A percentile compares a stretch with the other conserved stretches of the same genome.
Conservation (phyloP, 2,113 vertebrate genomes). For the Pogona vitticeps region DNA sequence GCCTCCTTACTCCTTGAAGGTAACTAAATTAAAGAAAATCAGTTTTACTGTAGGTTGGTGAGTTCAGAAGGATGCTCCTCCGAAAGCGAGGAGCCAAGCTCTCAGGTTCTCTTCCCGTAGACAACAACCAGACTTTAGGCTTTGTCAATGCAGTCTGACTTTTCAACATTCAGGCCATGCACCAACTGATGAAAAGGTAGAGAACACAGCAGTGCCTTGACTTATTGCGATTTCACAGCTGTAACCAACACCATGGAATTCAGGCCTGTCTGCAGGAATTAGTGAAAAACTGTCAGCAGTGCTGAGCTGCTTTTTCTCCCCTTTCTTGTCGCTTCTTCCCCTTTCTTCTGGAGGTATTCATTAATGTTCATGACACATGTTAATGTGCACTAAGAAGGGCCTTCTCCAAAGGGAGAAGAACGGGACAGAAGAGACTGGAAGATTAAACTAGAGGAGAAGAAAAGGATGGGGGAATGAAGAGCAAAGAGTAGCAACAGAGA, state of each 20-base stretch:
- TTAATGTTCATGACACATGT: conserved; percentile 44
- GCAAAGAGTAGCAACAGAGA: background rate
- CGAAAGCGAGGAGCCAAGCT: background rate
- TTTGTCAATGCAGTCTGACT: conserved; percentile 10
- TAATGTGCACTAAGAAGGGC: conserved; percentile 44
- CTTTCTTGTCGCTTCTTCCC: background rate
- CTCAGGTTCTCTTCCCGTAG: conserved; percentile 40
- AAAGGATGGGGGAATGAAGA: background rate
- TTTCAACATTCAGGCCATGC: conserved; percentile 46
- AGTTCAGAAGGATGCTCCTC: background rate
- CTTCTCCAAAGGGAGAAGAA: conserved; percentile 24
- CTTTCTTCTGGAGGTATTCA: conserved; percentile 7
- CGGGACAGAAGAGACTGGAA: background rate
- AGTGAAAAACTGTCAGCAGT: conserved; percentile 15
- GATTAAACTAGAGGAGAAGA: background rate
- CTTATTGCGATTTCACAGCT: conserved; percentile 53
- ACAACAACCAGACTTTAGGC: conserved; percentile 26
- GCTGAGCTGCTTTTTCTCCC: background rate
- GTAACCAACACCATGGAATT: conserved; percentile 30
- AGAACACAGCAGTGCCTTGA: background rate
- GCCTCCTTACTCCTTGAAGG: background rate
- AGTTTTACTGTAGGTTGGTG: background rate
- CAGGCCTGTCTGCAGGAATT: conserved; percentile 24
- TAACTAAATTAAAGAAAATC: conserved; percentile 5
- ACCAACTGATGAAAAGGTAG: conserved; percentile 39